Percentiles rank a stretch among this genome's conserved stretches.
These are phyloP conservation scores for Brachionichthys hirsutus DNA, from an alignment of 2,113 vertebrate species.

Conservation along the genomic window DNA sequence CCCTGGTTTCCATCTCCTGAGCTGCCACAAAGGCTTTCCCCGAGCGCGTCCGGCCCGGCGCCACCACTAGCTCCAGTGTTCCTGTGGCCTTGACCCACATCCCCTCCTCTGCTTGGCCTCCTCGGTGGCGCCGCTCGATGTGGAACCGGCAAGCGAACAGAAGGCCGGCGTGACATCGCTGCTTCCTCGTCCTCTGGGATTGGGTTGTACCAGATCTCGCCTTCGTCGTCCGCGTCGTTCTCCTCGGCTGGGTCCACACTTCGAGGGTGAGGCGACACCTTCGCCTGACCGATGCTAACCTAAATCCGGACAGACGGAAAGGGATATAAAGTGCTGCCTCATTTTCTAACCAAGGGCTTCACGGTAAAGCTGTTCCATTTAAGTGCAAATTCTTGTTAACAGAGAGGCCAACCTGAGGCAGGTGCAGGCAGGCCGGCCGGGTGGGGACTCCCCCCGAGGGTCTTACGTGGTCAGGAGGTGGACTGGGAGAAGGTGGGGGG, in stretches of 20 bases:
- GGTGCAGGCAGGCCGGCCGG: slow-evolving; percentile 19
- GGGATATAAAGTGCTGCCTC: neutral
- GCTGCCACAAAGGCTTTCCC: slow-evolving; percentile 32
- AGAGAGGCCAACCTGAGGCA: slow-evolving; percentile 51
- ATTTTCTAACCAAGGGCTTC: too few species aligned
- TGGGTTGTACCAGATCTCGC: slow-evolving; percentile 99
- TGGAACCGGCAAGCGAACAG: slow-evolving; percentile 56
- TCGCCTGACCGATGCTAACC: slow-evolving; percentile 39
- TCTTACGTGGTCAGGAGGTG: slow-evolving; percentile 66
- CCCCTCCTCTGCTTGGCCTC: slow-evolving; percentile 51
- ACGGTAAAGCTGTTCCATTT: too few species aligned
- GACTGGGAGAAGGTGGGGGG: slow-evolving; percentile 47
- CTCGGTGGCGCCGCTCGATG: slow-evolving; percentile 52
- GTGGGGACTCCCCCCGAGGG: slow-evolving; percentile 31
- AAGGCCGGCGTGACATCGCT: slow-evolving; percentile 25
- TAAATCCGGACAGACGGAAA: slow-evolving; percentile 5
- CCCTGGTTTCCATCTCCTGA: slow-evolving; percentile 56
- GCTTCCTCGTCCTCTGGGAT: slow-evolving; percentile 94
- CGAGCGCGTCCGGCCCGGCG: slow-evolving; percentile 42
- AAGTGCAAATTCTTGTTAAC: neutral
- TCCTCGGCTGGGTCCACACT: slow-evolving; percentile 83
- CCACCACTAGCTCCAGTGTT: slow-evolving; percentile 15
- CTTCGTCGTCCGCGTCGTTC: slow-evolving; percentile 92
- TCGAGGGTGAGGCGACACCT: slow-evolving; percentile 32
- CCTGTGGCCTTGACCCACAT: slow-evolving; percentile 41